Base-by-base conservation (phyloP, 1,140 invertebrate species). In the Neodiprion pinetum region DNA sequence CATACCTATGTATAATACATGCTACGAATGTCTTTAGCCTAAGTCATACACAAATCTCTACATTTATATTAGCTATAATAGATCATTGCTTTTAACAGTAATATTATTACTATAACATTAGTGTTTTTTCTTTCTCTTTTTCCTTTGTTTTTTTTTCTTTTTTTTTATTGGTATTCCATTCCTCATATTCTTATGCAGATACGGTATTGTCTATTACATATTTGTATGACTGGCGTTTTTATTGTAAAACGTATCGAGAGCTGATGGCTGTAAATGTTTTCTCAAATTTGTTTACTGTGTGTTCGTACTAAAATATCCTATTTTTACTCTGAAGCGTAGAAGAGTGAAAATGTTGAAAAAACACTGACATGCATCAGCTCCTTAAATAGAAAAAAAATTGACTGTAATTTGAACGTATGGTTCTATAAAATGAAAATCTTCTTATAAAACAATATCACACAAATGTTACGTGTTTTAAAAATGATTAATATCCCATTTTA, bases 151-250 rank as follows among this genome's bases (percentile, higher is more conserved):
- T 70, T 73, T 70, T 9, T 76, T 69, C 48, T 40, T 70, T 14
- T 0, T 74, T 69, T 67, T 65, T 67, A 40, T 14, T 17, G 0
- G 47, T 74, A 71, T n/a, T 40, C 68, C 61, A 47, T 1, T 17
- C 50, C 23, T 21, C 48, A n/a, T 75, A 67, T 73, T 77, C 49
- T 74, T 79, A 82, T 77, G 71, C 67, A 79, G 76, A 77, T 76
- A 80, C 70, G 74, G 83, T 86, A 86, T 86, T 86, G 84, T 88
- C 85, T 86, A 88, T 85, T 76, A 80, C 81, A 80, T 80, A 82
- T 80, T 84, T 84, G 77, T 75, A 69, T 69, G 49, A 75, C 67
- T 79, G 78, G 70, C 72, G 79, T 75, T 72, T 74, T 76, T 23
- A 72, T 74, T 40, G 1, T 40, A 40, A 40, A 40, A 40, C 77